Conservation (phyloP, 2,888 invertebrate species). For the Callimorpha dominula region DNA sequence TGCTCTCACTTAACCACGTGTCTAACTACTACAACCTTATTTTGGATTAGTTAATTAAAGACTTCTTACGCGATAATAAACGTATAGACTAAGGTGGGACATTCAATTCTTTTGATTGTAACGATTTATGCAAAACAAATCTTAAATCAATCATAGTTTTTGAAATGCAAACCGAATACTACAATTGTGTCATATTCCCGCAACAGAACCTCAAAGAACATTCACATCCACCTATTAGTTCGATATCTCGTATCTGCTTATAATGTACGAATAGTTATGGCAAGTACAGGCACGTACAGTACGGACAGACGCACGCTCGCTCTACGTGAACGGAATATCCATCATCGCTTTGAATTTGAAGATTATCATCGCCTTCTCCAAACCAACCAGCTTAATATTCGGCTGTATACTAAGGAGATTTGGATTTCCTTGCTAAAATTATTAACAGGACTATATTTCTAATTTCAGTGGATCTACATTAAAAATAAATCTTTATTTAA, state of each 20-base stretch:
- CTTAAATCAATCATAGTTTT: too few relatives aligned
- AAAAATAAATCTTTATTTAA: background rate
- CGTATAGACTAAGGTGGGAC: too few relatives aligned
- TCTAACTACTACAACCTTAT: too few relatives aligned
- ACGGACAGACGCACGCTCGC: conserved; percentile 54
- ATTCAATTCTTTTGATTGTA: too few relatives aligned
- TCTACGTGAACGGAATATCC: conserved; percentile 56
- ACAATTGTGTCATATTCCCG: too few relatives aligned
- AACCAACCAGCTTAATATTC: conserved; percentile 6
- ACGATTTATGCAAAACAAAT: too few relatives aligned
- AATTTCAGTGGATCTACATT: background rate
- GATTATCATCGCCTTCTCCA: conserved; percentile 52
- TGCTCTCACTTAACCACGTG: too few relatives aligned
- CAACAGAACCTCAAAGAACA: too few relatives aligned
- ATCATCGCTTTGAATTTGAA: conserved; percentile 57
- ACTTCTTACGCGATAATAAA: too few relatives aligned
- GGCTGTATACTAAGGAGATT: conserved; percentile 12
- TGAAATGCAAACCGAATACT: too few relatives aligned
- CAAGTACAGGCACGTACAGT: conserved; percentile 55
- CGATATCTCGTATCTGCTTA: conserved; percentile 43
- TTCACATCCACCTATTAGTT: conserved; percentile 35
- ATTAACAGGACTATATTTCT: background rate
- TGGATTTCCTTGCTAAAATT: background rate
- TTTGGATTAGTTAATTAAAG: too few relatives aligned
- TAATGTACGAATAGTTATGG: conserved; percentile 55